phyloP scores from a whole-genome alignment of 2,888 invertebrate genomes.

The Drosophila macrospina region DNA sequence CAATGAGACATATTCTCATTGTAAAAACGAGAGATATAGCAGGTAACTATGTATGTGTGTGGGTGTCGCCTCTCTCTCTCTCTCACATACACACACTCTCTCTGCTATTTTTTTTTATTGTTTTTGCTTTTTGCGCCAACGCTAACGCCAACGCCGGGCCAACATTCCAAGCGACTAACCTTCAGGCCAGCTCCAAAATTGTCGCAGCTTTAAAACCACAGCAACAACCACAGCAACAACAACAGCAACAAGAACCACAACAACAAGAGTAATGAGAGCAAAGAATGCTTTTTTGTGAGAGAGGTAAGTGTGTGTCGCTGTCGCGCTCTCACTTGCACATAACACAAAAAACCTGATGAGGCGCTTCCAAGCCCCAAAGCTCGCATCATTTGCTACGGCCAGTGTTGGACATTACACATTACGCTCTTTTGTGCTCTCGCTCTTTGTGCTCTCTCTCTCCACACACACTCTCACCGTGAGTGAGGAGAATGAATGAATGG shows the following conservation, averaged over 20 bases:
- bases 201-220: constrained; percentile 41
- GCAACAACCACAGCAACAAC: constrained; percentile 23
- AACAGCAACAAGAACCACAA: constrained; percentile 20
- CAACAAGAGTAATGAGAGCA: constrained; percentile 17
- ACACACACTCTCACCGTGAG: background rate
- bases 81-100: background rate
- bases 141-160: constrained; percentile 69
- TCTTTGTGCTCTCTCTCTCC: constrained; percentile 7
- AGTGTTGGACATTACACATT: constrained; percentile 52
- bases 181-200: constrained; percentile 71
- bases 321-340: constrained; percentile 19
- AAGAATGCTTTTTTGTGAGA: constrained; percentile 32
- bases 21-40: constrained; percentile 6
- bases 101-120: too few species aligned
- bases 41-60: constrained; percentile 18
- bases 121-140: constrained; percentile 46
- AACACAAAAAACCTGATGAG: constrained; percentile 62
- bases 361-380: constrained; percentile 39
- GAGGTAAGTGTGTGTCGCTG: background rate
- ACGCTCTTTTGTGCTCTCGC: background rate
- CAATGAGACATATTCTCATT: constrained; percentile 36
- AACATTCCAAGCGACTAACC: constrained; percentile 74
- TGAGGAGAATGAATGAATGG: constrained; percentile 40
- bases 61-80: constrained; percentile 23
- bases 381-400: constrained; percentile 23